A percentile compares a stretch with the other conserved stretches of the same genome.
Conservation (phyloP, 2,888 invertebrate species). For the Erebia aethiops region DNA sequence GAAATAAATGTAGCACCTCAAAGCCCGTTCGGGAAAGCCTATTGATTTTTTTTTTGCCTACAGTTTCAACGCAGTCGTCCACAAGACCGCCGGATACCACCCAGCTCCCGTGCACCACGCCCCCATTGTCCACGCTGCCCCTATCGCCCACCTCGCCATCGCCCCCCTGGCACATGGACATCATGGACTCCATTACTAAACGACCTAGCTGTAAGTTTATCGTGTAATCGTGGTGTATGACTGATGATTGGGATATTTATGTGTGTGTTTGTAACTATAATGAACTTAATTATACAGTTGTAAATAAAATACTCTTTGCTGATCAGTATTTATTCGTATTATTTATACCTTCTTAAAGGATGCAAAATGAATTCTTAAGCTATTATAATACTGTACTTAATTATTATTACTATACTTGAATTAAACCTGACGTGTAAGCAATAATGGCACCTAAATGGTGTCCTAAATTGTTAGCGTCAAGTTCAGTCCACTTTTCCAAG, state of each 20-base stretch:
- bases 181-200: conserved; percentile 74
- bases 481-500: not conserved
- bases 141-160: conserved; percentile 56
- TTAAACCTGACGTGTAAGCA: not conserved
- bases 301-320: conserved; percentile 79
- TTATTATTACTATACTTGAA: too few relatives aligned
- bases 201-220: conserved; percentile 56
- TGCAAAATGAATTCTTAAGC: too few relatives aligned
- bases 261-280: conserved; percentile 70
- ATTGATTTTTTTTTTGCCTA: conserved; percentile 31
- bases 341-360: conserved; percentile 7
- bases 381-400: too few relatives aligned
- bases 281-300: conserved; percentile 67
- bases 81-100: conserved; percentile 78
- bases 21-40: too few relatives aligned
- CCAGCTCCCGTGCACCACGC: conserved; percentile 69
- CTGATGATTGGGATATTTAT: conserved; percentile 81
- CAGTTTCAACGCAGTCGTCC: conserved; percentile 82
- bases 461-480: not conserved
- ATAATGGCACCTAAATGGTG: not conserved
- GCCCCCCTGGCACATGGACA: conserved; percentile 62
- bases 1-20: too few relatives aligned
- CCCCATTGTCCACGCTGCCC: conserved; percentile 61
- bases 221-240: conserved; percentile 69
- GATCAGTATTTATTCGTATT: conserved; percentile 54